These are phyloP conservation scores for Capra hircus DNA, from an alignment of 2,113 vertebrate genomes.

Conservation along the genomic window DNA sequence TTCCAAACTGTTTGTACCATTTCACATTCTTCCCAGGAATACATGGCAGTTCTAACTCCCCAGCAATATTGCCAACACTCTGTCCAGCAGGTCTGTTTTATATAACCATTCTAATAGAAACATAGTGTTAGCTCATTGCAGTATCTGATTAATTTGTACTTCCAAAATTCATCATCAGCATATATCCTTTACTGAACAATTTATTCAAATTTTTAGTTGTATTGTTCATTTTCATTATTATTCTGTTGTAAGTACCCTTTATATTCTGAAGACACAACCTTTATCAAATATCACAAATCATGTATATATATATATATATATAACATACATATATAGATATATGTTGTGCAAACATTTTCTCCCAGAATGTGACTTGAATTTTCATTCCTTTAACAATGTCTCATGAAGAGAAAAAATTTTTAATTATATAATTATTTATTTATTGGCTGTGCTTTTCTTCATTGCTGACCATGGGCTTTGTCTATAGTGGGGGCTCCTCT, in stretches of 20 bases:
- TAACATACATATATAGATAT: not conserved
- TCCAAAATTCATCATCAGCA: not conserved
- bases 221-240: not conserved
- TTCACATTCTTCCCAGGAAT: not conserved
- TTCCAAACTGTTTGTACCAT: not conserved
- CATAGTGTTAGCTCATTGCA: not conserved
- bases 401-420: not conserved
- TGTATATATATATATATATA: not conserved
- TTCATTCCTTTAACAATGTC: not conserved
- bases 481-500: not conserved
- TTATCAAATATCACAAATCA: not conserved
- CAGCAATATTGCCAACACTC: not conserved
- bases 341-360: not conserved
- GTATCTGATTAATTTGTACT: not conserved
- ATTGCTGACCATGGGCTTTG: not conserved
- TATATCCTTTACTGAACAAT: not conserved
- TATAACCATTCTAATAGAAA: not conserved
- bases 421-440: not conserved
- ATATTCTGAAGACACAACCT: not conserved
- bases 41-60: not conserved
- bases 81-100: not conserved
- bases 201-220: not conserved
- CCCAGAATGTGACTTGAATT: not conserved
- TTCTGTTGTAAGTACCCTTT: not conserved
- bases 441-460: not conserved